Evolutionary conservation across 2,113 vertebrate genomes (phyloP).

Genomic region (Heterotis niloticus): DNA sequence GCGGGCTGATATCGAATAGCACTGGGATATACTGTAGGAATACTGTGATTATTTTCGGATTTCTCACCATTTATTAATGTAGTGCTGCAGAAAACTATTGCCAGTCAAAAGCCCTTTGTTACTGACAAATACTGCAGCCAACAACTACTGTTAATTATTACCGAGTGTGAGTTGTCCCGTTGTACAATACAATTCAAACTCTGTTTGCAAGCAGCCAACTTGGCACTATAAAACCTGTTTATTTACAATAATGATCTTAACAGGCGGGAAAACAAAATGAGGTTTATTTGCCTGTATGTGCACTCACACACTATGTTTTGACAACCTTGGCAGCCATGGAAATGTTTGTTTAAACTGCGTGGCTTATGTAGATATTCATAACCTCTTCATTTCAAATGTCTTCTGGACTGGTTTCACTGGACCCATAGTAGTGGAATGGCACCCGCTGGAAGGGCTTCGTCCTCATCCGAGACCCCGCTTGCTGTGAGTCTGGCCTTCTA

Average conservation of each 20-base stretch:
- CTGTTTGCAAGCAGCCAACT: background rate
- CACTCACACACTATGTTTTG: background rate
- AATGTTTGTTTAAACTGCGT: background rate
- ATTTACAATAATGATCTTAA: conserved; percentile 1
- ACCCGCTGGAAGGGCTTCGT: background rate
- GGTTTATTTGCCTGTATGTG: background rate
- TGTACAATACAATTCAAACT: background rate
- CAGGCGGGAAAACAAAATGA: background rate
- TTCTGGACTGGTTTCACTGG: background rate
- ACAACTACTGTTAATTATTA: background rate
- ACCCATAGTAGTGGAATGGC: background rate
- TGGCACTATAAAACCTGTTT: background rate
- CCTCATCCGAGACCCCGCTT: background rate
- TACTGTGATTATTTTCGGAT: background rate
- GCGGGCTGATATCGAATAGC: no score
- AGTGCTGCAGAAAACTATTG: background rate
- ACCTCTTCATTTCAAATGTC: background rate
- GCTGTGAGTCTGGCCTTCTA: background rate
- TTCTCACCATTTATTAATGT: background rate
- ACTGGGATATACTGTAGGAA: no score
- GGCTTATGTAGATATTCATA: background rate
- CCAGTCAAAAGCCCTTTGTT: background rate
- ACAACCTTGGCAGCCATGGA: background rate
- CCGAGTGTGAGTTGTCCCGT: background rate
- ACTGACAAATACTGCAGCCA: conserved; percentile 1